Percentiles rank a stretch among this genome's conserved stretches.
These are phyloP conservation scores for Ridgeia piscesae DNA, from an alignment of 1,140 invertebrate species.

Conservation along the genomic window DNA sequence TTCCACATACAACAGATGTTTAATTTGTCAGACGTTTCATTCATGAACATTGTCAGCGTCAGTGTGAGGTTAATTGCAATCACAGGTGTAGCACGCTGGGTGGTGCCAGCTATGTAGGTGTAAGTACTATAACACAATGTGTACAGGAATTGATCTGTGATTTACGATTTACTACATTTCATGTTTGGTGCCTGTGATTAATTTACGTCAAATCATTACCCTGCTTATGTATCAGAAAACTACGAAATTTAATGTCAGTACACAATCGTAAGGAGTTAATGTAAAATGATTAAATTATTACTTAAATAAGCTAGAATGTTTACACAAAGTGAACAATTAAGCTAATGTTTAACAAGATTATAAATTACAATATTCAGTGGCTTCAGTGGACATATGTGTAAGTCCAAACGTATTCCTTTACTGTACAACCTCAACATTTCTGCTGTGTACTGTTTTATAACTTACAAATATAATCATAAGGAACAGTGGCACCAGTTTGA, in stretches of 20 bases:
- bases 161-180: not conserved
- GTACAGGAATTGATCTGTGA: too few relatives aligned
- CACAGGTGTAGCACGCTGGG: not conserved
- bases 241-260: not conserved
- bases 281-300: too few relatives aligned
- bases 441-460: too few relatives aligned
- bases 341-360: too few relatives aligned
- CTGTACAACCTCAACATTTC: too few relatives aligned
- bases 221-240: not conserved
- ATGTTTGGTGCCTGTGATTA: not conserved
- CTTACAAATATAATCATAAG: too few relatives aligned
- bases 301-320: not conserved
- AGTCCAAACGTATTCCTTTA: too few relatives aligned
- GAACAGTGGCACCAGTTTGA: too few relatives aligned
- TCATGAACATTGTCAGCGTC: not conserved
- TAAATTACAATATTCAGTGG: too few relatives aligned
- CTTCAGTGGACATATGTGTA: too few relatives aligned
- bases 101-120: not conserved
- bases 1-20: not conserved
- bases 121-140: not conserved
- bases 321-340: too few relatives aligned
- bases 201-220: not conserved
- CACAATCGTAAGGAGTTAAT: too few relatives aligned
- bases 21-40: not conserved
- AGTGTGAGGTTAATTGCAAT: not conserved